Conservation (phyloP, 2,113 vertebrate genomes). For the Blennius ocellaris region DNA sequence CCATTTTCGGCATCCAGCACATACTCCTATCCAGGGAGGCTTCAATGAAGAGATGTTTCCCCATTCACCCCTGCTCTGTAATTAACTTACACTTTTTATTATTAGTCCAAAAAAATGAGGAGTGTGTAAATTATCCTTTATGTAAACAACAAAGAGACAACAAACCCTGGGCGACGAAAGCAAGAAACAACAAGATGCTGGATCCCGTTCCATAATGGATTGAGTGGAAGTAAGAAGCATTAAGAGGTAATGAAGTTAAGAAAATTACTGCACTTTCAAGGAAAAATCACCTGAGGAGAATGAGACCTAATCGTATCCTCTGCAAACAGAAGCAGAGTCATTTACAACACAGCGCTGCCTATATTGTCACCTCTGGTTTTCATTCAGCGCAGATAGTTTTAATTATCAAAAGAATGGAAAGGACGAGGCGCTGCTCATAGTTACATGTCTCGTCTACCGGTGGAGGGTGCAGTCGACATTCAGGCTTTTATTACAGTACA, state of each 20-base stretch:
- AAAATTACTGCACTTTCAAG: constrained; percentile 19
- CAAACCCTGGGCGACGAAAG: constrained; percentile 10
- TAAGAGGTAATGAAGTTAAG: constrained; percentile 36
- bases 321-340: constrained; percentile 24
- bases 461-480: too few species aligned
- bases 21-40: constrained; percentile 18
- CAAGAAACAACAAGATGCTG: neutral
- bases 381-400: constrained; percentile 1
- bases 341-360: neutral
- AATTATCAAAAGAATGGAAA: neutral
- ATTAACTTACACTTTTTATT: constrained; percentile 29
- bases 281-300: constrained; percentile 28
- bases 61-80: constrained; percentile 14
- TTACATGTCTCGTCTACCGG: too few species aligned
- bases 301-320: constrained; percentile 29
- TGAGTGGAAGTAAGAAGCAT: constrained; percentile 19
- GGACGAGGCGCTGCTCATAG: too few species aligned
- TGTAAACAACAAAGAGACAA: constrained; percentile 11
- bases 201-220: constrained; percentile 25
- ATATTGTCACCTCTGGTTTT: neutral
- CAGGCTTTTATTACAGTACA: too few species aligned
- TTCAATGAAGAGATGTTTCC: constrained; percentile 30
- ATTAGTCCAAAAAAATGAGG: constrained; percentile 17
- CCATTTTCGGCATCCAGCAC: constrained; percentile 49
- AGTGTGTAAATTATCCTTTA: neutral